Evolutionary conservation across 1,140 invertebrate genomes (phyloP).

Genomic region (Euborellia annulipes): DNA sequence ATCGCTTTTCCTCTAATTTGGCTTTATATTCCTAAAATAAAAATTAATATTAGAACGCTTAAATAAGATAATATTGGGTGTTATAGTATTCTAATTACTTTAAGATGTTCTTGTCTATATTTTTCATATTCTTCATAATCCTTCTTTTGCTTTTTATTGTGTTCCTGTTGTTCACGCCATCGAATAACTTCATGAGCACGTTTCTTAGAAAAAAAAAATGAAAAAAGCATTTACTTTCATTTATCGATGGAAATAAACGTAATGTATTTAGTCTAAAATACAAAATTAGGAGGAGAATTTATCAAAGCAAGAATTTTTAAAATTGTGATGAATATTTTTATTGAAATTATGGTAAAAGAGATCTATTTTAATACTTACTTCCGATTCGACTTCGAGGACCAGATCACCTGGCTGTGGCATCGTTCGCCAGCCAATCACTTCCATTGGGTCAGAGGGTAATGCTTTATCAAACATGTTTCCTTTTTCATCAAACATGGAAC

Average conservation of each 20-base stretch:
- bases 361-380: slow-evolving; percentile 30
- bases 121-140: slow-evolving; percentile 42
- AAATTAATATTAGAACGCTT: neutral
- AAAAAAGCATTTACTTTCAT: no score
- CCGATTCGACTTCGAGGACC: slow-evolving; percentile 64
- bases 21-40: slow-evolving; percentile 42
- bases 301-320: neutral
- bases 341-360: neutral
- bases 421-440: slow-evolving; percentile 77
- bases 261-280: no score
- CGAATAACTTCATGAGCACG: slow-evolving; percentile 52
- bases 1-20: slow-evolving; percentile 41
- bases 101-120: slow-evolving; percentile 28
- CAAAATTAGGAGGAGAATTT: slow-evolving; percentile 3
- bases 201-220: no score
- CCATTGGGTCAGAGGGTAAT: slow-evolving; percentile 63
- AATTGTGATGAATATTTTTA: neutral
- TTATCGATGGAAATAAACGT: no score
- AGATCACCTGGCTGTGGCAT: slow-evolving; percentile 75
- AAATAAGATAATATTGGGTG: neutral
- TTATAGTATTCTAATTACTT: no score
- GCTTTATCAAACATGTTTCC: slow-evolving; percentile 50
- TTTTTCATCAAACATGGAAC: slow-evolving; percentile 67
- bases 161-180: slow-evolving; percentile 37
- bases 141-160: slow-evolving; percentile 41